Conservation (phyloP, 2,113 vertebrate species). For the Arvicanthis niloticus region DNA sequence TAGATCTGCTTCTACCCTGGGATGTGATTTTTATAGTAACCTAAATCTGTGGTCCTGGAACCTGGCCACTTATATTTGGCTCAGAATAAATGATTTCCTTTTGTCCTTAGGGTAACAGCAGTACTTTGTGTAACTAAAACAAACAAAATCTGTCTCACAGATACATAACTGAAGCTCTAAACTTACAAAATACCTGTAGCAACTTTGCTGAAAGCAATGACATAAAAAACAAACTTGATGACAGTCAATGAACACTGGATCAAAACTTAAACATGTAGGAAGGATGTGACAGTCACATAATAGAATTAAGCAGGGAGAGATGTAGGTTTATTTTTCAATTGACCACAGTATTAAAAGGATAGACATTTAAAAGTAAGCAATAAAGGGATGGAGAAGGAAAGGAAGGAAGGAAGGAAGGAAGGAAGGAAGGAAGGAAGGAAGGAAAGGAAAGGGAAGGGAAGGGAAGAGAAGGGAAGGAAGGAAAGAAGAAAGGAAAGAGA, state of each 20-base stretch:
- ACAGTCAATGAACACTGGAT: not conserved
- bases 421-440: no score
- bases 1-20: not conserved
- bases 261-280: not conserved
- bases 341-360: not conserved
- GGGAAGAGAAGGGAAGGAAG: no score
- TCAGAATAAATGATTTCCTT: not conserved
- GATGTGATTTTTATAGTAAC: not conserved
- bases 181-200: not conserved
- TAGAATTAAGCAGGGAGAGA: constrained; percentile 5
- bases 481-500: no score
- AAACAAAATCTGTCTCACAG: not conserved
- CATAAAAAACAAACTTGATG: constrained; percentile 21
- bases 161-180: not conserved
- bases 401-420: no score
- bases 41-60: not conserved
- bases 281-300: not conserved
- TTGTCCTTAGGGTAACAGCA: not conserved
- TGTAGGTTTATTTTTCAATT: not conserved
- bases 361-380: not conserved
- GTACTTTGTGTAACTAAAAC: not conserved
- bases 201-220: constrained; percentile 21
- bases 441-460: no score
- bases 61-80: not conserved
- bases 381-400: not conserved